Evolutionary conservation across 1,140 invertebrate genomes (phyloP).

Genomic region (Meteorus sp.): DNA sequence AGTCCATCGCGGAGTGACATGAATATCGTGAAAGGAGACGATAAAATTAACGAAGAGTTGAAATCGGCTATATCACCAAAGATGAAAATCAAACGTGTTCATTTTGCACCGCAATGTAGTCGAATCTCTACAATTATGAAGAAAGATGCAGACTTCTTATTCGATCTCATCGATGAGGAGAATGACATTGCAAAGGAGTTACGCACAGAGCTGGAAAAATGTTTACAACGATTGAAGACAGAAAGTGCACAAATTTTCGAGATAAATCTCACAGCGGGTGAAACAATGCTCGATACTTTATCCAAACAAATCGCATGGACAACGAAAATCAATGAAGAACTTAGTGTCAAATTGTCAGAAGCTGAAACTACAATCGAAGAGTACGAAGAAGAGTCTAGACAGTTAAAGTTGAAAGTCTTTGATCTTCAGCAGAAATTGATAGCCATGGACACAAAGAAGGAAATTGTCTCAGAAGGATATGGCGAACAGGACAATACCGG

Average conservation of each 20-base stretch:
- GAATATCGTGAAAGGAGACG: constrained; percentile 19
- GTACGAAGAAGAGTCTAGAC: constrained; percentile 60
- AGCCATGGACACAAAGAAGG: constrained; percentile 59
- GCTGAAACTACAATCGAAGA: constrained; percentile 55
- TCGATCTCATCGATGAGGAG: constrained; percentile 45
- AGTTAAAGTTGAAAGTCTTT: constrained; percentile 64
- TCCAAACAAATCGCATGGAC: constrained; percentile 35
- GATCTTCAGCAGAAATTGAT: constrained; percentile 57
- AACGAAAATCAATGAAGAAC: constrained; percentile 40
- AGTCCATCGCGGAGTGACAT: constrained; percentile 11
- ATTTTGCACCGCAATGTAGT: constrained; percentile 70
- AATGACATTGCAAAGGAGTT: constrained; percentile 65
- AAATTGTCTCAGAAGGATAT: constrained; percentile 69
- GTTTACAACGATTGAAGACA: constrained; percentile 64
- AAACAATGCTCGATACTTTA: constrained; percentile 29
- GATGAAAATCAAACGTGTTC: constrained; percentile 61
- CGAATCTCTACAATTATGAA: constrained; percentile 66
- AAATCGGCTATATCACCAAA: constrained; percentile 27
- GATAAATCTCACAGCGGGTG: constrained; percentile 55
- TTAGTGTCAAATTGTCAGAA: constrained; percentile 52
- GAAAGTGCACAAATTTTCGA: constrained; percentile 71
- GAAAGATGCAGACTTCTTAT: constrained; percentile 51
- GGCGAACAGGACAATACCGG: constrained; percentile 53
- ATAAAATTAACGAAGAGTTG: constrained; percentile 1
- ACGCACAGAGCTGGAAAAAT: constrained; percentile 65